Base-by-base conservation (phyloP, 2,888 invertebrate genomes). In the Tinea semifulvella region DNA sequence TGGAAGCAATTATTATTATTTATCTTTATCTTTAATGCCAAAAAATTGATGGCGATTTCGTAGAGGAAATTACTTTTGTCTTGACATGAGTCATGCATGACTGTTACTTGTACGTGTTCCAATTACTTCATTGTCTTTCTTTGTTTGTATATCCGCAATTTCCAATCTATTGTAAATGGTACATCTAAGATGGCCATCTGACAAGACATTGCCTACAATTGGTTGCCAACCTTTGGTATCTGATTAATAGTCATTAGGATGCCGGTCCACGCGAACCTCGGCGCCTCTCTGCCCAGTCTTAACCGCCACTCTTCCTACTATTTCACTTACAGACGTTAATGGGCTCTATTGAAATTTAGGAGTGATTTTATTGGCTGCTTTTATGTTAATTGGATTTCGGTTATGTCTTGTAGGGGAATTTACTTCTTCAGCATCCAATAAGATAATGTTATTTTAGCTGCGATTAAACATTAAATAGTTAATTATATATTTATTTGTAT, bases 301-400 rank as follows among this genome's bases (percentile, higher is more conserved):
- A 4, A 18, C 36, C 16, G 18, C 11, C 36, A 36, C 36, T 36
- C 18, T 36, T 36, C 36, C 36, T 36, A 25, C 42, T 42, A 58
- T 50, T 58, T 60, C 56, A 53, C 53, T 55, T 54, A 58, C 60
- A 61, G 58, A 64, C 65, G 63, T 64, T 65, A 65, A 66, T 60
- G 61, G 61, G 58, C 61, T 53, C 63, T 36, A 63, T 64, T 59
- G 60, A 61, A 63, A 67, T 66, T 68, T 65, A 66, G 61, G 61
- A 62, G 62, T 60, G 57, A 61, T 65, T 68, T 63, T 64, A 68
- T 66, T 65, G 62, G 60, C 60, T 61, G 57, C 60, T 66, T 36
- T 63, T 58, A 67, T 65, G 65, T 64, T 65, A 64, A 69, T 69
- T 68, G 65, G 56, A 36, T 18, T 36, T 36, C 7, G 36, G 36